Percentiles rank a stretch among this genome's conserved stretches.
Conservation (phyloP, 2,113 vertebrate species). For the Alexandromys fortis region DNA sequence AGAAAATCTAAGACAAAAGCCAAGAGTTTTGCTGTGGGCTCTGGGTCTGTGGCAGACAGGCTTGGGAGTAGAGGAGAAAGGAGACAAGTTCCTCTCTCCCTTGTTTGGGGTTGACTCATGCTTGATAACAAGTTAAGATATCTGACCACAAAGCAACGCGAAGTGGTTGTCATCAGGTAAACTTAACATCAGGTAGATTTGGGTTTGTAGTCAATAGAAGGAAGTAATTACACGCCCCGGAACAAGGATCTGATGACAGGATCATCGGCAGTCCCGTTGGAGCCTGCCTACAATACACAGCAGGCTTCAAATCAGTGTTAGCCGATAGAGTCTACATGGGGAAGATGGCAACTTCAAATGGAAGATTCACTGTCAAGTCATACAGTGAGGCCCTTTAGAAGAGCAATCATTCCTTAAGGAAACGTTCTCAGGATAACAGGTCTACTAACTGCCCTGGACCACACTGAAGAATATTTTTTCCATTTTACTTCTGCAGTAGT, state of each 20-base stretch:
- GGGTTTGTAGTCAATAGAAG: neutral
- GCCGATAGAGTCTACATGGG: neutral
- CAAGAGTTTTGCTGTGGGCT: neutral
- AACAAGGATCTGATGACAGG: neutral
- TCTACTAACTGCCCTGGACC: neutral
- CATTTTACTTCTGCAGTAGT: slow-evolving; percentile 85
- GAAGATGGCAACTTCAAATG: neutral
- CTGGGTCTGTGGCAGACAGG: neutral
- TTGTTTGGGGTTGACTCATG: neutral
- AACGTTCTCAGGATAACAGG: neutral
- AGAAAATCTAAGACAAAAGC: neutral
- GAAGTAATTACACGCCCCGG: neutral
- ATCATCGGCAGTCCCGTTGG: neutral
- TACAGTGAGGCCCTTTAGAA: neutral
- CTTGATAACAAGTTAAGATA: slow-evolving; percentile 28
- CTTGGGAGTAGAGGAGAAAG: neutral
- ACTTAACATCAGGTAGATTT: neutral
- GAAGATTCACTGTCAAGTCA: neutral
- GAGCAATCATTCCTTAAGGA: slow-evolving; percentile 8
- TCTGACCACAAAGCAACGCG: neutral
- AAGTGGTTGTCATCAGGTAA: neutral
- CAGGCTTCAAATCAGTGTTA: neutral
- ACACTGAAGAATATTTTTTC: slow-evolving; percentile 37
- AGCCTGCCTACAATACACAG: neutral
- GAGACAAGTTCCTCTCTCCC: neutral